A percentile compares a stretch with the other conserved stretches of the same genome.
phyloP scores from a whole-genome alignment of 2,113 vertebrate genomes.

The Emydocephalus ijimae region DNA sequence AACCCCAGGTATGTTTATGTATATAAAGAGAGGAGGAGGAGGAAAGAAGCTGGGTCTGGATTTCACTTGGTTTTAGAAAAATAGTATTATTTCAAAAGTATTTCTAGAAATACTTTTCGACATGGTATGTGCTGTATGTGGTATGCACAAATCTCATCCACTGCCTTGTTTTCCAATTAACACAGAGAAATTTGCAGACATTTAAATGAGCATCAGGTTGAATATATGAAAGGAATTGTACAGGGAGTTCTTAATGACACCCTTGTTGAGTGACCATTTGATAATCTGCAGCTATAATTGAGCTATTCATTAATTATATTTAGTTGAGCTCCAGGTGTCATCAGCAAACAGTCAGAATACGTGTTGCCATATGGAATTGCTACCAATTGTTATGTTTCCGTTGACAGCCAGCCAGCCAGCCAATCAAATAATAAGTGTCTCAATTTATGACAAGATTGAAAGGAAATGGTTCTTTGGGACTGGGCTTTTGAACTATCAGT shows the following conservation, averaged over 20 bases:
- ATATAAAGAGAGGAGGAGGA: background rate
- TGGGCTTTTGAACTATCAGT: background rate
- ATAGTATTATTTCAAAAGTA: background rate
- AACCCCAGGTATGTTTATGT: background rate
- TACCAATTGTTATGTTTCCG: background rate
- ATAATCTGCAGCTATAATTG: background rate
- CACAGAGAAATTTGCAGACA: background rate
- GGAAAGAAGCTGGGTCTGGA: background rate
- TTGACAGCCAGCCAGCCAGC: background rate
- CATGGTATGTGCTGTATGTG: background rate
- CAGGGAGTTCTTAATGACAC: background rate
- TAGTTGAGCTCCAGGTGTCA: background rate
- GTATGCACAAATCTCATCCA: background rate
- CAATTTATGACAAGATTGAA: constrained; percentile 18
- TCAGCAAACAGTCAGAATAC: background rate
- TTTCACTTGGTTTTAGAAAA: background rate
- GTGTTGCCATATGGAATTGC: constrained; percentile 9
- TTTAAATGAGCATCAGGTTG: background rate
- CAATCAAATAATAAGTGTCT: constrained; percentile 26
- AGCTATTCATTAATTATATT: background rate
- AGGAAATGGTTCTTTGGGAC: background rate
- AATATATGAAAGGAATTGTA: background rate
- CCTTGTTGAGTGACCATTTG: background rate
- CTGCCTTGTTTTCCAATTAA: background rate
- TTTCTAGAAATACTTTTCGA: background rate